Percentiles rank a stretch among this genome's conserved stretches.
Evolutionary conservation across 2,797 vertebrate genomes (phyloP).

Genomic region (Limosa lapponica): DNA sequence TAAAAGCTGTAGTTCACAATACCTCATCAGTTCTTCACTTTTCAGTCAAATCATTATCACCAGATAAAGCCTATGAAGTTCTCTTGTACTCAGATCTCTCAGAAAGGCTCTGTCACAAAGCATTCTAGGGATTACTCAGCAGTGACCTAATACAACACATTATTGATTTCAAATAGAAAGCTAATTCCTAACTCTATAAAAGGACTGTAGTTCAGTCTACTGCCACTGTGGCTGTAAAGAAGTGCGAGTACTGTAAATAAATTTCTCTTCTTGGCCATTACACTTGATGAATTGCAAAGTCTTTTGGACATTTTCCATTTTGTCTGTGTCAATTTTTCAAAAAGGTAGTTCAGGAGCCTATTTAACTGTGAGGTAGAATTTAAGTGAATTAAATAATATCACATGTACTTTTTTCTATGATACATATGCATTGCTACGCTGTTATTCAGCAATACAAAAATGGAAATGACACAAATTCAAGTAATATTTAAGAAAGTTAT

Average conservation of each 20-base stretch:
- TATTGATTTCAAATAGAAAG: conserved; percentile 47
- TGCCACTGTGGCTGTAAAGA: neutral
- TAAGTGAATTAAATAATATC: neutral
- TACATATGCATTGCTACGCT: neutral
- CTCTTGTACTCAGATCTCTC: neutral
- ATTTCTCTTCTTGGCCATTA: neutral
- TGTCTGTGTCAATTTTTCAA: neutral
- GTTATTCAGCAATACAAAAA: neutral
- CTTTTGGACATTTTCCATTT: neutral
- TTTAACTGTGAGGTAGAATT: neutral
- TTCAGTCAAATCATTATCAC: conserved; percentile 10
- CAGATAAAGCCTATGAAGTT: neutral
- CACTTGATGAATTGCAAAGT: neutral
- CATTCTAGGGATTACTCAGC: neutral
- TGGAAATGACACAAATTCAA: neutral
- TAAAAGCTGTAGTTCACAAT: neutral
- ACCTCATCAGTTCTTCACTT: neutral
- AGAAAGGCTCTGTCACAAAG: neutral
- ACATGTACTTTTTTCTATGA: neutral
- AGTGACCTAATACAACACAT: neutral
- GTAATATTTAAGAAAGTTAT: neutral
- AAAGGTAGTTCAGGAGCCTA: neutral
- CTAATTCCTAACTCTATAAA: neutral
- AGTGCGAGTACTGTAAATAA: neutral
- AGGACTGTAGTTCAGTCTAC: neutral